Percentiles rank a stretch among this genome's conserved stretches.
These are phyloP conservation scores for Meloidogyne floridensis DNA, from an alignment of 1,140 invertebrate genomes.

Conservation along the genomic window DNA sequence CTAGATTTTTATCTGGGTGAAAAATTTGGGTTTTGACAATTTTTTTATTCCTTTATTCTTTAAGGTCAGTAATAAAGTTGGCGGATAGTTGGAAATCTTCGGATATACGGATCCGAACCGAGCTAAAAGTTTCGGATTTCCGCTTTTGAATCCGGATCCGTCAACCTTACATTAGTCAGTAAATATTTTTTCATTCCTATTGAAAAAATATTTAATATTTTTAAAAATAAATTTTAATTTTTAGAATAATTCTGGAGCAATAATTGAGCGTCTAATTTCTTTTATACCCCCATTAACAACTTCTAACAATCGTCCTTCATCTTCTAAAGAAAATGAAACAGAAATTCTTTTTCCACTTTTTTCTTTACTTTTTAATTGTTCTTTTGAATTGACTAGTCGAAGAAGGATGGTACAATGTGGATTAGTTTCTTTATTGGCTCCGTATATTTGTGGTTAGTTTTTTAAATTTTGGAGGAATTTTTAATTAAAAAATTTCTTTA, in stretches of 20 bases:
- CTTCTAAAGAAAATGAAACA: slow-evolving; percentile 25
- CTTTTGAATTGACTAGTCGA: slow-evolving; percentile 86
- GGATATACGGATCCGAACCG: too few relatives aligned
- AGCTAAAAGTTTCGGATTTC: too few relatives aligned
- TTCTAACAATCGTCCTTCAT: background rate
- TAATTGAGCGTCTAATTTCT: slow-evolving; percentile 69
- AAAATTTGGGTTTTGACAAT: too few relatives aligned
- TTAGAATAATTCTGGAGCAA: slow-evolving; percentile 60
- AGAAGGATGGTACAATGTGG: slow-evolving; percentile 86
- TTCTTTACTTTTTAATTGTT: slow-evolving; percentile 88
- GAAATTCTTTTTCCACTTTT: slow-evolving; percentile 85
- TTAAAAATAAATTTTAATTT: background rate
- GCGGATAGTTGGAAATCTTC: too few relatives aligned
- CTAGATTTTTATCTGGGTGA: too few relatives aligned
- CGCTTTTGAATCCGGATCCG: too few relatives aligned
- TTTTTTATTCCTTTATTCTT: too few relatives aligned
- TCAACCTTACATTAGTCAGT: background rate
- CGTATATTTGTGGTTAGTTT: slow-evolving; percentile 77
- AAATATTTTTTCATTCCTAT: background rate
- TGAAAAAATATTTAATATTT: background rate
- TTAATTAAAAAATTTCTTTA: slow-evolving; percentile 64
- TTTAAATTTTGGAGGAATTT: too few relatives aligned
- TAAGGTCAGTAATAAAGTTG: too few relatives aligned
- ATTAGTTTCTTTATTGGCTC: slow-evolving; percentile 83
- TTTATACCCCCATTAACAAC: slow-evolving; percentile 64